phyloP scores from a whole-genome alignment of 2,797 vertebrate genomes.

The Pelochelys cantorii region DNA sequence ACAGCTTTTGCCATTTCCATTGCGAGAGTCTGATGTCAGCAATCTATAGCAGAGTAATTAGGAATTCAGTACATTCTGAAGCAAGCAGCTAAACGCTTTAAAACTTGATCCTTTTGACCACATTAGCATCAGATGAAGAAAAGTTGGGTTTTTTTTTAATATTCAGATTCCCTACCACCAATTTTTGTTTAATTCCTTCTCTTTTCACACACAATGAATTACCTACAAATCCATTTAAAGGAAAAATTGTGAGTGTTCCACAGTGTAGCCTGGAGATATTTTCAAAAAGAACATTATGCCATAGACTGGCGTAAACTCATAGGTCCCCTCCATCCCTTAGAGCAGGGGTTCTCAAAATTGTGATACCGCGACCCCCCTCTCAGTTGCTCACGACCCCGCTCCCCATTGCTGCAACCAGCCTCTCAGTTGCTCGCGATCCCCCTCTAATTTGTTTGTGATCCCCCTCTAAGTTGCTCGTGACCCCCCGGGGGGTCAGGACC shows the following conservation, averaged over 20 bases:
- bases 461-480: too few species aligned
- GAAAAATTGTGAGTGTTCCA: neutral
- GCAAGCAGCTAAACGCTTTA: constrained; percentile 10
- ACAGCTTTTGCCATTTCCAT: constrained; percentile 1
- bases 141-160: constrained; percentile 14
- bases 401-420: too few species aligned
- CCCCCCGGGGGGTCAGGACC: too few species aligned
- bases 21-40: neutral
- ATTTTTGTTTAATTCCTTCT: constrained; percentile 27
- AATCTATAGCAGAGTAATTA: neutral
- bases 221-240: neutral
- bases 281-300: constrained; percentile 56
- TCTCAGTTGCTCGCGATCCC: too few species aligned
- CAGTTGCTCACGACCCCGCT: too few species aligned
- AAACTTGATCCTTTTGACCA: neutral
- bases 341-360: too few species aligned
- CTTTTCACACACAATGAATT: neutral
- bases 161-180: neutral
- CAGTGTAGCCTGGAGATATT: neutral
- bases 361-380: too few species aligned
- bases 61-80: constrained; percentile 25
- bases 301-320: constrained; percentile 30
- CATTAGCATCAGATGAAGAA: constrained; percentile 7
- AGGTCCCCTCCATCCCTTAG: constrained; percentile 33
- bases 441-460: too few species aligned